These are phyloP conservation scores for Acleris holmiana DNA, from an alignment of 2,888 invertebrate species.

Conservation along the genomic window DNA sequence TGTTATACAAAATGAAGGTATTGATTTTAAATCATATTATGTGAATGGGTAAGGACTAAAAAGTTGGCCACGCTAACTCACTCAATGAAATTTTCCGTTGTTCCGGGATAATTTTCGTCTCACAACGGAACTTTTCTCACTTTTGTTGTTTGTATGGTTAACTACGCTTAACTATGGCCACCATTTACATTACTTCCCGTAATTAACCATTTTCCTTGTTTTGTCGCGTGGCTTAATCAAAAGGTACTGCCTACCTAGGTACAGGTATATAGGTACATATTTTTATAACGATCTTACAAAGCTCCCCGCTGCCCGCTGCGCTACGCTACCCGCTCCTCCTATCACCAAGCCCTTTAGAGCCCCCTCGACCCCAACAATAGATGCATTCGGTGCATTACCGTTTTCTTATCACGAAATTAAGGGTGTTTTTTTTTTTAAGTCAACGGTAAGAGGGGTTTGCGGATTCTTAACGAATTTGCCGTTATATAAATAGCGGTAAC, in stretches of 20 bases:
- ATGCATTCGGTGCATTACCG: slow-evolving; percentile 41
- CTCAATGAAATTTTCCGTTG: no score
- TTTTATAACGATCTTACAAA: background rate
- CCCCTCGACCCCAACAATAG: slow-evolving; percentile 33
- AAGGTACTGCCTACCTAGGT: background rate
- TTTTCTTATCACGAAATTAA: slow-evolving; percentile 39
- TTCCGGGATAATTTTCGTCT: no score
- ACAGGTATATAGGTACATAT: no score
- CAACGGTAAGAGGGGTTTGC: slow-evolving; percentile 34
- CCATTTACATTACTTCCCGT: no score
- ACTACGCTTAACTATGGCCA: no score
- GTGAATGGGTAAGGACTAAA: no score
- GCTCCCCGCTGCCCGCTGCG: slow-evolving; percentile 12
- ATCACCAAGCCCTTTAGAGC: slow-evolving; percentile 8
- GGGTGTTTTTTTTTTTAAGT: slow-evolving; percentile 39
- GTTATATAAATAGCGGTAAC: slow-evolving; percentile 27
- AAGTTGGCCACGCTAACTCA: no score
- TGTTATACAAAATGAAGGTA: no score
- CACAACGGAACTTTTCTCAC: no score
- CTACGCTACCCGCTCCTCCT: slow-evolving; percentile 17
- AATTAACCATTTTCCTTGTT: no score
- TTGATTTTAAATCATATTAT: no score
- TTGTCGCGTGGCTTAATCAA: background rate
- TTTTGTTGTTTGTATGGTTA: no score
- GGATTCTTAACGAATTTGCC: slow-evolving; percentile 30